A percentile compares a stretch with the other conserved stretches of the same genome.
Evolutionary conservation across 2,113 vertebrate species (phyloP).

Genomic region (Silurus asotus): DNA sequence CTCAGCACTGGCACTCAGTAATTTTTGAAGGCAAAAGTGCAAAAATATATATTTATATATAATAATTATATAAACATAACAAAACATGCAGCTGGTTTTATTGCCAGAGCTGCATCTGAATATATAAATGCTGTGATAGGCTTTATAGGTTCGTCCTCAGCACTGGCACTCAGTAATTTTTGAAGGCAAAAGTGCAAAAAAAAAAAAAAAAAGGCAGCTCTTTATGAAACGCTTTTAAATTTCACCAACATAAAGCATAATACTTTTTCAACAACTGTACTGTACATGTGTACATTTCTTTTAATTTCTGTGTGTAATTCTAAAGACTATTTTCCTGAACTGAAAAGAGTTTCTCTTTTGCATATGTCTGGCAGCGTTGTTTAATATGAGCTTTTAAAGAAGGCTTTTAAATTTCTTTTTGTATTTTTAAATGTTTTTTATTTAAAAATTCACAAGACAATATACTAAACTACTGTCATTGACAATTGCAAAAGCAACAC

Average conservation of each 20-base stretch:
- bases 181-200: background rate
- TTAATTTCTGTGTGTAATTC: background rate
- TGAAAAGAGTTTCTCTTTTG: background rate
- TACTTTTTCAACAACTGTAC: background rate
- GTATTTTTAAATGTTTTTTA: too few relatives aligned
- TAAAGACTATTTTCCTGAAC: background rate
- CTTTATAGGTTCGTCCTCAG: background rate
- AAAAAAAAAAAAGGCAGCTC: background rate
- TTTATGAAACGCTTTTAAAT: background rate
- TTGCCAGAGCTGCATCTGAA: background rate
- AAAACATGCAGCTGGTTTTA: too few relatives aligned
- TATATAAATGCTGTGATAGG: background rate
- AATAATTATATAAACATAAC: too few relatives aligned
- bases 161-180: background rate
- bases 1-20: background rate
- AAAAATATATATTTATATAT: background rate
- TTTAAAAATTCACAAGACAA: too few relatives aligned
- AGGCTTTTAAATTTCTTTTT: too few relatives aligned
- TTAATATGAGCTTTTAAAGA: too few relatives aligned
- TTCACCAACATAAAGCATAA: too few relatives aligned
- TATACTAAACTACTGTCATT: too few relatives aligned
- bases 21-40: background rate
- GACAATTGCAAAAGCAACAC: too few relatives aligned
- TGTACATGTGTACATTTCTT: background rate
- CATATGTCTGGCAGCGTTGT: background rate